Percentiles rank a stretch among this genome's conserved stretches.
These are phyloP conservation scores for Clarias fuscus DNA, from an alignment of 2,797 vertebrate species.

Conservation along the genomic window DNA sequence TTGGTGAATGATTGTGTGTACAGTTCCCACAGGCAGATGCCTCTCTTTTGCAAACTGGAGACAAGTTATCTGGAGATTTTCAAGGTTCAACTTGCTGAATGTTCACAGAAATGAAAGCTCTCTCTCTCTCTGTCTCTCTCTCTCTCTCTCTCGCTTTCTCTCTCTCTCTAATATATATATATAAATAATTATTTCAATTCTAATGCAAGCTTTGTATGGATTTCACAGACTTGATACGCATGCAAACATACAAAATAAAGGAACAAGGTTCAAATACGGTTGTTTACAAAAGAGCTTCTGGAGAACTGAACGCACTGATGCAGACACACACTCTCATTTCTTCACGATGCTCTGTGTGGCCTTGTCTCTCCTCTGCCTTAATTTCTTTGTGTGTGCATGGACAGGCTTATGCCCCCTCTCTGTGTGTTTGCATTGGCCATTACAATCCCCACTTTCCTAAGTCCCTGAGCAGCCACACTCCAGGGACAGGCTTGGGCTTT, in stretches of 20 bases:
- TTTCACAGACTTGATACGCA: background rate
- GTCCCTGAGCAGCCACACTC: slow-evolving; percentile 84
- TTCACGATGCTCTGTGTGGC: slow-evolving; percentile 1
- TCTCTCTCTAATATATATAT: no score
- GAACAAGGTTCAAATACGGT: background rate
- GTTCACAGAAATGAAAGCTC: no score
- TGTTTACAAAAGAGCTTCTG: slow-evolving; percentile 22
- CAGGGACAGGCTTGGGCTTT: slow-evolving; percentile 85
- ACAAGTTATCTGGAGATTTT: no score
- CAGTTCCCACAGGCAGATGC: no score
- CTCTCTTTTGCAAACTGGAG: no score
- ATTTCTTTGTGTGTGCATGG: slow-evolving; percentile 61
- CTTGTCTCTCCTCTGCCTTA: slow-evolving; percentile 1
- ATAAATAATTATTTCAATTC: background rate
- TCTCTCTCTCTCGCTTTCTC: no score
- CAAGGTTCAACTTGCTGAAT: no score
- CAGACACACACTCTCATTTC: slow-evolving; percentile 11
- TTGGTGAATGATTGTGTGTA: no score
- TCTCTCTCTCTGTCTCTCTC: no score
- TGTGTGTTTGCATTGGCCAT: slow-evolving; percentile 80
- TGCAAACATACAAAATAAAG: background rate
- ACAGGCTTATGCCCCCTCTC: slow-evolving; percentile 72
- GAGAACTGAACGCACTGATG: slow-evolving; percentile 22
- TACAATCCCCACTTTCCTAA: slow-evolving; percentile 79
- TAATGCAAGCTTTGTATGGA: background rate